A percentile compares a stretch with the other conserved stretches of the same genome.
Conservation (phyloP, 92 coral and sea anemone genomes). For the Pocillopora meandrina region DNA sequence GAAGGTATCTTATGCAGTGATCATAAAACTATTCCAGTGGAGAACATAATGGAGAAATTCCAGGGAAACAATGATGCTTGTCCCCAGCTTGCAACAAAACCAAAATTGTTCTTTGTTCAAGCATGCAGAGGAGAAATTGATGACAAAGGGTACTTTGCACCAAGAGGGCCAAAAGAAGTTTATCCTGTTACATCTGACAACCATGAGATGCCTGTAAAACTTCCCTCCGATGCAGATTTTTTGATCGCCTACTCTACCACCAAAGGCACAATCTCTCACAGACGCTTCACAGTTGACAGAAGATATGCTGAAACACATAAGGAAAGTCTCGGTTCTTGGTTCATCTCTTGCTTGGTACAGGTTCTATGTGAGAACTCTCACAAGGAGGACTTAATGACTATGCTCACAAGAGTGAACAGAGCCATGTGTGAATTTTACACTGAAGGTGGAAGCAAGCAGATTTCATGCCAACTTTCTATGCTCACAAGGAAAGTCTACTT, state of each 20-base stretch:
- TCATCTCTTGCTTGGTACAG: constrained; percentile 71
- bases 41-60: constrained; percentile 68
- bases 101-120: constrained; percentile 87
- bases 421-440: constrained; percentile 72
- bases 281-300: constrained; percentile 47
- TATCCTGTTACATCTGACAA: constrained; percentile 42
- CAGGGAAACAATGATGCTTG: constrained; percentile 58
- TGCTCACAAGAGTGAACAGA: constrained; percentile 88
- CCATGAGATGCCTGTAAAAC: constrained; percentile 65
- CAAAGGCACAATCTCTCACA: constrained; percentile 62
- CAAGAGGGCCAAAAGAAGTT: constrained; percentile 24
- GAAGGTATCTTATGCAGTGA: constrained; percentile 70
- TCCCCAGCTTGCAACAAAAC: constrained; percentile 72
- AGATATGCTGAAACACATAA: neutral
- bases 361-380: constrained; percentile 61
- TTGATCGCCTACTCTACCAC: constrained; percentile 86
- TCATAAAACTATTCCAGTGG: constrained; percentile 50
- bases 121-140: constrained; percentile 82
- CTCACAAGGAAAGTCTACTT: constrained; percentile 83
- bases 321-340: constrained; percentile 78
- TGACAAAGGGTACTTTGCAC: constrained; percentile 62
- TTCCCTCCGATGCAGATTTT: constrained; percentile 86
- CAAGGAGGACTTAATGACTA: constrained; percentile 82
- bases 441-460: constrained; percentile 70
- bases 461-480: constrained; percentile 81